Conservation (phyloP, 37 sponge, comb jelly and placozoan species). For the Diacarnus erythraeanus region DNA sequence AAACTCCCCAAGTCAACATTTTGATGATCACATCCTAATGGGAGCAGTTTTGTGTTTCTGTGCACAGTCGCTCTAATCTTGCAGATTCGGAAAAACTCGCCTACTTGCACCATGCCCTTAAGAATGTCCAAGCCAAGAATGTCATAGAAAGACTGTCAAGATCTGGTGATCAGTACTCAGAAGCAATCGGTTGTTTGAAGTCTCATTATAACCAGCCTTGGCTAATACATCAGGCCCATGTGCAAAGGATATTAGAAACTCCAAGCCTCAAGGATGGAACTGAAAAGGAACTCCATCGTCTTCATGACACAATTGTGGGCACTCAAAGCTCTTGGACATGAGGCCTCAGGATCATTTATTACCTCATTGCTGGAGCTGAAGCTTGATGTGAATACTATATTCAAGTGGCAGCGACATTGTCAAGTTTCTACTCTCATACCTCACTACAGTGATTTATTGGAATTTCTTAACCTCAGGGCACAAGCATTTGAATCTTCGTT, state of each 20-base stretch:
- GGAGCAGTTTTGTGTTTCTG: background rate
- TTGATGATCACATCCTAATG: conserved; percentile 5
- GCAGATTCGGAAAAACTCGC: background rate
- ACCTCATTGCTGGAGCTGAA: background rate
- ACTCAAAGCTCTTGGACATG: background rate
- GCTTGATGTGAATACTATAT: no score
- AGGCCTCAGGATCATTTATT: background rate
- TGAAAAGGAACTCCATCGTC: background rate
- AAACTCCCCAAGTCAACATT: background rate
- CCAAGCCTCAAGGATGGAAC: background rate
- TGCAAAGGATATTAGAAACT: background rate
- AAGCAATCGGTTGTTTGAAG: background rate
- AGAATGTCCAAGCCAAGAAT: background rate
- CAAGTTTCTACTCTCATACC: background rate
- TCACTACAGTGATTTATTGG: background rate
- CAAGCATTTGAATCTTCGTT: background rate
- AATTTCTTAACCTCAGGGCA: background rate
- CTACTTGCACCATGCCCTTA: background rate
- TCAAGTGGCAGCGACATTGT: background rate
- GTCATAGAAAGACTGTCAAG: background rate
- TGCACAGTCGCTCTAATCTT: background rate
- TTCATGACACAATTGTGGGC: background rate
- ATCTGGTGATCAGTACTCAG: background rate
- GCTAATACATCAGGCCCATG: background rate
- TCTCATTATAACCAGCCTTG: background rate